Evolutionary conservation across 1,140 invertebrate species (phyloP).

Genomic region (Euura saliciscinereae): DNA sequence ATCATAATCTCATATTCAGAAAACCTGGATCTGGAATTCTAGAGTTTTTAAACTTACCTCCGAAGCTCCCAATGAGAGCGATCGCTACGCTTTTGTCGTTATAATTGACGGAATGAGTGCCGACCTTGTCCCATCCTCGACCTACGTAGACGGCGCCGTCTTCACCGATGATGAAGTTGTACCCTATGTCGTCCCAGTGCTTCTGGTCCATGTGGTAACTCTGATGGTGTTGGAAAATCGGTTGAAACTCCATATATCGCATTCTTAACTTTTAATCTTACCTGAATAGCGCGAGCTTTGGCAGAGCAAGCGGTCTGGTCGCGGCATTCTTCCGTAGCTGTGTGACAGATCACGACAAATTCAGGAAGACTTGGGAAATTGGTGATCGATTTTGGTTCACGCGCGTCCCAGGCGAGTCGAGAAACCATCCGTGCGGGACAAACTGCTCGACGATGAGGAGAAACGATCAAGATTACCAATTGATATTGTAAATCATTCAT

Average conservation of each 20-base stretch:
- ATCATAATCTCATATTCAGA: conserved; percentile 22
- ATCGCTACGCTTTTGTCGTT: conserved; percentile 66
- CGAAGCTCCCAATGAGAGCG: conserved; percentile 60
- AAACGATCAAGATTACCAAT: too few relatives aligned
- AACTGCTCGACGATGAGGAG: too few relatives aligned
- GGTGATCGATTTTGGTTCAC: too few relatives aligned
- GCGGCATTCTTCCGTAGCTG: conserved; percentile 41
- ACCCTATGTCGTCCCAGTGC: conserved; percentile 73
- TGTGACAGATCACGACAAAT: conserved; percentile 56
- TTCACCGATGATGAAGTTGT: conserved; percentile 70
- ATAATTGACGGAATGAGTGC: conserved; percentile 71
- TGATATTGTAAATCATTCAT: too few relatives aligned
- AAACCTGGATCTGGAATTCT: conserved; percentile 13
- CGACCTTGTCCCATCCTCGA: conserved; percentile 71
- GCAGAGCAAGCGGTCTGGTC: conserved; percentile 40
- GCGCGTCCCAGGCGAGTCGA: too few relatives aligned
- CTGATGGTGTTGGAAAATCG: conserved; percentile 60
- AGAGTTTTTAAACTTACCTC: conserved; percentile 35
- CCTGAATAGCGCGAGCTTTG: conserved; percentile 43
- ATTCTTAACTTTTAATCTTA: conserved; percentile 20
- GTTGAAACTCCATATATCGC: neutral
- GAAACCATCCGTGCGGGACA: too few relatives aligned
- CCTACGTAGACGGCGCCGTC: conserved; percentile 74
- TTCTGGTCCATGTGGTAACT: conserved; percentile 62
- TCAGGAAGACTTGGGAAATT: neutral